phyloP scores from a whole-genome alignment of 2,888 invertebrate genomes.

The Abrostola tripartita region DNA sequence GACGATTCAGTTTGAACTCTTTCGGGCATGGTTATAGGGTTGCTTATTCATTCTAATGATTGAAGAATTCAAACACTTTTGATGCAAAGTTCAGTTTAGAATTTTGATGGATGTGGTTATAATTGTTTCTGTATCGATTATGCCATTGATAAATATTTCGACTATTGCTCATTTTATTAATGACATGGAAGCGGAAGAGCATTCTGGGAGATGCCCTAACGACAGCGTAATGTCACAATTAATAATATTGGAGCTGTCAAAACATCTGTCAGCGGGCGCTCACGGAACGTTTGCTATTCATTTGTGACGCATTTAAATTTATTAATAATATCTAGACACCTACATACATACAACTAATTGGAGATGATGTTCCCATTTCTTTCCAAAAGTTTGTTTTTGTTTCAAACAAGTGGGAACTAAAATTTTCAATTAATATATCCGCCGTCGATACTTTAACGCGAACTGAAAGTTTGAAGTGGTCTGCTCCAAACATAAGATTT shows the following conservation, averaged over 20 bases:
- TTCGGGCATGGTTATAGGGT: conserved; percentile 55
- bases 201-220: conserved; percentile 79
- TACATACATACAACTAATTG: conserved; percentile 27
- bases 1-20: conserved; percentile 66
- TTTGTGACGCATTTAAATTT: conserved; percentile 78
- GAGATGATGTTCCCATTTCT: conserved; percentile 22
- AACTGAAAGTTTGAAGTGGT: conserved; percentile 48
- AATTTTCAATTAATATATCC: conserved; percentile 43
- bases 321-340: conserved; percentile 46
- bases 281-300: conserved; percentile 67
- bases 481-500: conserved; percentile 41
- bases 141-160: conserved; percentile 88
- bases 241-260: conserved; percentile 86
- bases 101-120: conserved; percentile 88
- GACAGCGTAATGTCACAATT: conserved; percentile 86
- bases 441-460: conserved; percentile 39
- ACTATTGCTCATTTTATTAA: conserved; percentile 88
- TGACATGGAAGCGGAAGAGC: conserved; percentile 87
- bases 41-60: conserved; percentile 53
- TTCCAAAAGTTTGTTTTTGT: conserved; percentile 21
- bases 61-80: conserved; percentile 67
- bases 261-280: conserved; percentile 81
- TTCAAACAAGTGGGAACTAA: conserved; percentile 19
- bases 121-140: conserved; percentile 89
- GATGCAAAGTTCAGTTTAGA: conserved; percentile 76